Conservation (phyloP, 1,140 invertebrate genomes). For the Cotesia glomerata region DNA sequence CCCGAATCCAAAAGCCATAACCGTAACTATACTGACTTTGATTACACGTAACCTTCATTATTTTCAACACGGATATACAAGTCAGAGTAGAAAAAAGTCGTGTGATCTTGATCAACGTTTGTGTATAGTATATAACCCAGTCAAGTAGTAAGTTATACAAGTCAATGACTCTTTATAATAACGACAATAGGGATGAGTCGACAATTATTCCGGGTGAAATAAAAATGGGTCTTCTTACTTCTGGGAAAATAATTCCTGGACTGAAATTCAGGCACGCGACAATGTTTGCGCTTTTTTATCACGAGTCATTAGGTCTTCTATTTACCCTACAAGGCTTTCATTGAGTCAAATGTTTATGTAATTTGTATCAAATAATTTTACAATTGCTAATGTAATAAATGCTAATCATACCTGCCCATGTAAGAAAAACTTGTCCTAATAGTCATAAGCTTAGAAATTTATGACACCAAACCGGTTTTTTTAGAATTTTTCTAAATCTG, state of each 20-base stretch:
- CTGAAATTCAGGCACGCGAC: constrained; percentile 37
- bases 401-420: no score
- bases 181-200: constrained; percentile 13
- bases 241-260: constrained; percentile 21
- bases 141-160: neutral
- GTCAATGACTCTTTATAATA: neutral
- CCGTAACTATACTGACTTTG: constrained; percentile 10
- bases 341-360: constrained; percentile 1
- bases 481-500: no score
- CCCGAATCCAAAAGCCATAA: constrained; percentile 15
- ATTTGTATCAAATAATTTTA: neutral
- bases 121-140: neutral
- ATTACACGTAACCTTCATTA: neutral
- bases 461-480: no score
- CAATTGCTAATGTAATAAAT: neutral
- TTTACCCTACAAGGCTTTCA: constrained; percentile 37
- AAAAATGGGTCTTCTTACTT: constrained; percentile 3
- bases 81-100: neutral
- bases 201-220: constrained; percentile 29
- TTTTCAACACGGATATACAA: constrained; percentile 7
- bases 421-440: no score
- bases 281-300: constrained; percentile 42
- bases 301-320: constrained; percentile 46
- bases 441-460: no score
- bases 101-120: neutral